Evolutionary conservation across 2,113 vertebrate species (phyloP).

Genomic region (Cinclus cinclus): DNA sequence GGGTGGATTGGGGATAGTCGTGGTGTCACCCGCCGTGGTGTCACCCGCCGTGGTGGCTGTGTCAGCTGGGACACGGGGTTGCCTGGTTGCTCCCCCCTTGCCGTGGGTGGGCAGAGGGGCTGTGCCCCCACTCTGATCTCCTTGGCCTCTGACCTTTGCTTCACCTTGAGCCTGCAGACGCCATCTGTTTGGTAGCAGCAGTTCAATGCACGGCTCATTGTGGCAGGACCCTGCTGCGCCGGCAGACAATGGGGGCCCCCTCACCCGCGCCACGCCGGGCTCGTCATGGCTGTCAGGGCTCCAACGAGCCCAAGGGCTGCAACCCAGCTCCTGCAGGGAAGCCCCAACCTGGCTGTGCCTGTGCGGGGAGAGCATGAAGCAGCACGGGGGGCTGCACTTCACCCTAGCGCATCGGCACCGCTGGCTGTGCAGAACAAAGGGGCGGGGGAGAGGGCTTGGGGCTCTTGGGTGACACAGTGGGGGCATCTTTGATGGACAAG

Average conservation of each 20-base stretch:
- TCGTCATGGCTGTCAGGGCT: constrained; percentile 41
- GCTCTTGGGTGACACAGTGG: background rate
- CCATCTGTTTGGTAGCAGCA: constrained; percentile 65
- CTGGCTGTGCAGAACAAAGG: constrained; percentile 19
- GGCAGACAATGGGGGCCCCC: constrained; percentile 59
- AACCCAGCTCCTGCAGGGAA: background rate
- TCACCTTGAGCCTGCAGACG: constrained; percentile 64
- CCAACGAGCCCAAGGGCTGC: background rate
- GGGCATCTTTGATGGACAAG: background rate
- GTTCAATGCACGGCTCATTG: constrained; percentile 26
- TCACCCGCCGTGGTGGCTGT: background rate
- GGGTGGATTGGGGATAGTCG: background rate
- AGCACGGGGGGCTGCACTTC: background rate
- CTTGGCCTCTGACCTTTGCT: constrained; percentile 63
- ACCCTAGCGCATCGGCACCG: background rate
- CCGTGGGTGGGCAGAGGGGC: background rate
- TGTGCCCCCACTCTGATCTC: background rate
- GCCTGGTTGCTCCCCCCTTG: background rate
- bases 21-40: background rate
- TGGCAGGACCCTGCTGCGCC: background rate
- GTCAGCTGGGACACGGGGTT: background rate
- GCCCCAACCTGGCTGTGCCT: background rate
- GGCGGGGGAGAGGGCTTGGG: background rate
- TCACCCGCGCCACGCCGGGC: background rate
- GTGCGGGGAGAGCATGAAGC: rapidly evolving